These are phyloP conservation scores for Myathropa florea DNA, from an alignment of 2,888 invertebrate genomes.

Conservation along the genomic window DNA sequence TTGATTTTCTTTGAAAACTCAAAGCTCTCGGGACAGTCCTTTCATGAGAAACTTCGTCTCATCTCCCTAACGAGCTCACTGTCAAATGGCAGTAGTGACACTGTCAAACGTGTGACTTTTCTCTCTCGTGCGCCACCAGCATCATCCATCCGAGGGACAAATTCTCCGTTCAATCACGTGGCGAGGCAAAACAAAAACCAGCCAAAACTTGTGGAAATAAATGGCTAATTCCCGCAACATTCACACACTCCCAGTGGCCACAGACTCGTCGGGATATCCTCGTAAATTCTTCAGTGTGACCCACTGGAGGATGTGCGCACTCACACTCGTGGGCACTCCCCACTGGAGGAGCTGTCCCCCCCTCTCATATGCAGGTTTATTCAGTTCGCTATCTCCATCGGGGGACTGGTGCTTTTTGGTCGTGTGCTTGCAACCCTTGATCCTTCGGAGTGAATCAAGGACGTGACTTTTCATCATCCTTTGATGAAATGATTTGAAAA, in stretches of 20 bases:
- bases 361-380: conserved; percentile 56
- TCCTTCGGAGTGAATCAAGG: conserved; percentile 57
- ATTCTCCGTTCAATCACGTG: conserved; percentile 10
- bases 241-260: not conserved
- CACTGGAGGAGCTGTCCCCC: no score
- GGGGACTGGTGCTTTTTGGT: conserved; percentile 25
- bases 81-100: not conserved
- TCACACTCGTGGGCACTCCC: not conserved
- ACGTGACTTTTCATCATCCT: conserved; percentile 58
- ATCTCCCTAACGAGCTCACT: not conserved
- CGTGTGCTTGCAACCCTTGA: conserved; percentile 38
- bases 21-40: not conserved
- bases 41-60: not conserved
- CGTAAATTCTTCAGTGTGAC: not conserved
- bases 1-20: not conserved
- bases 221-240: conserved; percentile 19
- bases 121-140: not conserved
- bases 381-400: conserved; percentile 31
- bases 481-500: conserved; percentile 12
- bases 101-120: not conserved
- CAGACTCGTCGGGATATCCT: not conserved
- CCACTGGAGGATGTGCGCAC: not conserved
- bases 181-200: conserved; percentile 1
- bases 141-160: not conserved
- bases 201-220: not conserved